Percentiles rank a stretch among this genome's conserved stretches.
These are phyloP conservation scores for Puntigrus tetrazona DNA, from an alignment of 2,113 vertebrate genomes.

Conservation along the genomic window DNA sequence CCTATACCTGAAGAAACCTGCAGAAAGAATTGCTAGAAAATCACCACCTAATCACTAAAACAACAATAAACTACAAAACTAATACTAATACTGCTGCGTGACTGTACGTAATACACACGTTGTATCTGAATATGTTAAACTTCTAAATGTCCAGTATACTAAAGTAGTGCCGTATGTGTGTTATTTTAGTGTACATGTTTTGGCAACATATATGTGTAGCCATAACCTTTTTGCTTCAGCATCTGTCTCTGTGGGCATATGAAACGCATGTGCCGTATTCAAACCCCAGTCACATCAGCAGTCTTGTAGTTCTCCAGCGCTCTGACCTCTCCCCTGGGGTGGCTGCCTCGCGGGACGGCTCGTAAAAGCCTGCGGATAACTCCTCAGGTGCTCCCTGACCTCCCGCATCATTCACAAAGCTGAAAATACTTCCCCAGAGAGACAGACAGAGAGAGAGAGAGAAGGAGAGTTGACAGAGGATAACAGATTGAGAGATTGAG, in stretches of 20 bases:
- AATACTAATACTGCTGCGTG: not conserved
- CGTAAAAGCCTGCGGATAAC: conserved; percentile 35
- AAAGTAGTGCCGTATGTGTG: not conserved
- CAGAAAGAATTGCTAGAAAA: not conserved
- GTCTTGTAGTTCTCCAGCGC: not conserved
- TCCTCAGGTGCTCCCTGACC: conserved; percentile 35
- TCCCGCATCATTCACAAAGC: conserved; percentile 1
- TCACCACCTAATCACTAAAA: not conserved
- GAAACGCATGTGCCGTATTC: not conserved
- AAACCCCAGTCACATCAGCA: conserved; percentile 4
- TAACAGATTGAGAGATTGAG: not conserved
- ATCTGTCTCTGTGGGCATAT: not conserved
- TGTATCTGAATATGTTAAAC: too few relatives aligned
- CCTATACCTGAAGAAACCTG: not conserved
- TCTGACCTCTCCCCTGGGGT: conserved; percentile 32
- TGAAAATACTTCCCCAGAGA: not conserved
- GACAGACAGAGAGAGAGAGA: not conserved
- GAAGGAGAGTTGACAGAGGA: not conserved
- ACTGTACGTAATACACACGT: too few relatives aligned
- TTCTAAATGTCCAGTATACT: too few relatives aligned
- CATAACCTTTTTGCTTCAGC: not conserved
- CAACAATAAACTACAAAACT: not conserved
- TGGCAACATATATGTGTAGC: not conserved
- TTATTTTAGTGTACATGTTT: not conserved
- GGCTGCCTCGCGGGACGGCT: not conserved